phyloP scores from a whole-genome alignment of 2,797 vertebrate species.

The Calcarius lapponicus region DNA sequence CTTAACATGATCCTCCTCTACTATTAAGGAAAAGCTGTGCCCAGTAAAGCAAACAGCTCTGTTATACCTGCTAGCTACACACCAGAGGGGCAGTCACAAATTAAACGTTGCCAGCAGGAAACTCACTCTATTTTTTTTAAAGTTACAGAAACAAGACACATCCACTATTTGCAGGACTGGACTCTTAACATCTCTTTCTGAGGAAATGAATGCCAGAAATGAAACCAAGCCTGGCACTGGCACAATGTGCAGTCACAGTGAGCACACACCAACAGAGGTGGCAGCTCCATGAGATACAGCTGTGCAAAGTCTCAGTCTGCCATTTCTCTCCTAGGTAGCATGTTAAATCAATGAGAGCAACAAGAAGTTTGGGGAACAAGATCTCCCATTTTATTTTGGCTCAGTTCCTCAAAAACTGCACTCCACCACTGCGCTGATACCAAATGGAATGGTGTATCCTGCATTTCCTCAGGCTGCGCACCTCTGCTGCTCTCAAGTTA shows the following conservation, averaged over 20 bases:
- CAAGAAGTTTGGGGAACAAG: neutral
- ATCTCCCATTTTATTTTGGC: neutral
- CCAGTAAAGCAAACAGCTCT: neutral
- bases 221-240: neutral
- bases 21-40: neutral
- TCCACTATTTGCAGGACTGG: neutral
- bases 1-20: neutral
- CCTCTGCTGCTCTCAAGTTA: neutral
- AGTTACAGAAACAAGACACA: neutral
- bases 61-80: neutral
- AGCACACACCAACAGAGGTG: fast-evolving
- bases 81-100: neutral
- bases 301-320: fast-evolving
- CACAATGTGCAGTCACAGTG: fast-evolving
- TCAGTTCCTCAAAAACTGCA: neutral
- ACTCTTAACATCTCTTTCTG: neutral
- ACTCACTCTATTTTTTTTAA: neutral
- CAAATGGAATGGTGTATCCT: neutral
- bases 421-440: neutral
- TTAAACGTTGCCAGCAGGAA: neutral
- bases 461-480: neutral
- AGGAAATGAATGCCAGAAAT: neutral
- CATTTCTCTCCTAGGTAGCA: neutral
- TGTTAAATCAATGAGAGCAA: neutral
- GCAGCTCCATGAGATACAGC: neutral